A percentile compares a stretch with the other conserved stretches of the same genome.
Evolutionary conservation across 2,888 invertebrate genomes (phyloP).

Genomic region (Drosophila emarginata): DNA sequence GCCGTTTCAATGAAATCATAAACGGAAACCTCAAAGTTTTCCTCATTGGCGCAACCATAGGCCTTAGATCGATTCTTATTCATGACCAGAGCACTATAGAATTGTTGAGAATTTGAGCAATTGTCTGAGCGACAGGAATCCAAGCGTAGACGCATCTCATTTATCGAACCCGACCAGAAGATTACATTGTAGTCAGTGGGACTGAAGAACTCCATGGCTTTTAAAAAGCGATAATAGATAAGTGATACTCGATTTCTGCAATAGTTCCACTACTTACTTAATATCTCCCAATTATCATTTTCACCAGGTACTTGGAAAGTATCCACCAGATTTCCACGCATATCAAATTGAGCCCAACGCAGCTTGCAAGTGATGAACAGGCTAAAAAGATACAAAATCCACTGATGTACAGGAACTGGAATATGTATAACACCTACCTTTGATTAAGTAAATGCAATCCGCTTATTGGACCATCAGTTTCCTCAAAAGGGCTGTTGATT

Average conservation of each 20-base stretch:
- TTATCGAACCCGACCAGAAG: slow-evolving; percentile 92
- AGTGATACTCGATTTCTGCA: background rate
- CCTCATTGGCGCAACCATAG: slow-evolving; percentile 88
- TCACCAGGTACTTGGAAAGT: slow-evolving; percentile 84
- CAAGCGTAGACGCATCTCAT: slow-evolving; percentile 88
- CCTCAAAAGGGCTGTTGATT: slow-evolving; percentile 92
- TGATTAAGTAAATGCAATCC: slow-evolving; percentile 88
- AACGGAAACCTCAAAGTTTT: slow-evolving; percentile 84
- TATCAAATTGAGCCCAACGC: slow-evolving; percentile 90
- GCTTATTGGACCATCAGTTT: slow-evolving; percentile 84
- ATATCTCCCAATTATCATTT: slow-evolving; percentile 88
- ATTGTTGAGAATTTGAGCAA: slow-evolving; percentile 63
- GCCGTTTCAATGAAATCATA: slow-evolving; percentile 71
- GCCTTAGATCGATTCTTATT: slow-evolving; percentile 86
- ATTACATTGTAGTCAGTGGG: slow-evolving; percentile 87
- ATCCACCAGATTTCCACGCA: slow-evolving; percentile 88
- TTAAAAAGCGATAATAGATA: background rate
- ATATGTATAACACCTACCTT: slow-evolving; percentile 77
- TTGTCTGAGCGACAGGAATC: slow-evolving; percentile 84
- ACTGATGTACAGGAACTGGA: background rate
- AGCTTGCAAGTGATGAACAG: slow-evolving; percentile 90
- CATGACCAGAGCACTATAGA: slow-evolving; percentile 86
- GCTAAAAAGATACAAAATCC: slow-evolving; percentile 49
- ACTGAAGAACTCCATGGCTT: slow-evolving; percentile 88
- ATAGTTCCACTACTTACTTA: slow-evolving; percentile 84